These are phyloP conservation scores for Murina feae DNA, from an alignment of 2,113 vertebrate genomes.

Conservation along the genomic window DNA sequence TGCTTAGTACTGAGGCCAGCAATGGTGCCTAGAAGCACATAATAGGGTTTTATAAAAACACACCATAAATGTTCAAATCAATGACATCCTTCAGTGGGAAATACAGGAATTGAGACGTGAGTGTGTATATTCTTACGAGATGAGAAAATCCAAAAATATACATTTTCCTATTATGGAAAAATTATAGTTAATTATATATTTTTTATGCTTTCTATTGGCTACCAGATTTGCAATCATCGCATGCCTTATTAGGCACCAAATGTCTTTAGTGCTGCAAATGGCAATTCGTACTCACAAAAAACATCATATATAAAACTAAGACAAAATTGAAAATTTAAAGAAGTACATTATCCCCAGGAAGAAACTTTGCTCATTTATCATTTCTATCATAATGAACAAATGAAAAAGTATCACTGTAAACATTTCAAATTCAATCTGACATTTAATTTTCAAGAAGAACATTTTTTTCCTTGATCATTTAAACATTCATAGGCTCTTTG, in stretches of 20 bases:
- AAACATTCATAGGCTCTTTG: not conserved
- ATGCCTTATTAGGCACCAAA: slow-evolving; percentile 18
- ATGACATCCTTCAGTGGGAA: not conserved
- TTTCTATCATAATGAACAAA: slow-evolving; percentile 22
- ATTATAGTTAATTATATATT: not conserved
- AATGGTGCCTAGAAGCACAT: not conserved
- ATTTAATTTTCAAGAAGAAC: slow-evolving; percentile 50
- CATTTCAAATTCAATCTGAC: slow-evolving; percentile 47
- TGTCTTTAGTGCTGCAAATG: not conserved
- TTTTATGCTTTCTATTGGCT: not conserved
- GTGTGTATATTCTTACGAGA: not conserved
- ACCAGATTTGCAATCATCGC: not conserved
- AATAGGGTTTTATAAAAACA: not conserved
- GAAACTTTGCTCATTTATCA: not conserved
- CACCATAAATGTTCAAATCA: not conserved
- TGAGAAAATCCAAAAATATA: not conserved
- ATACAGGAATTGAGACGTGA: not conserved
- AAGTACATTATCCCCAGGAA: not conserved
- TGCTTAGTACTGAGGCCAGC: not conserved
- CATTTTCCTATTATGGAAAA: not conserved
- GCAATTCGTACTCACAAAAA: not conserved
- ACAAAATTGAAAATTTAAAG: slow-evolving; percentile 21
- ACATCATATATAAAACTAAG: not conserved
- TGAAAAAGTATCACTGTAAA: slow-evolving; percentile 48
- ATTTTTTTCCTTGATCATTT: not conserved